phyloP scores from a whole-genome alignment of 1,140 invertebrate genomes.

The Papilio machaon region DNA sequence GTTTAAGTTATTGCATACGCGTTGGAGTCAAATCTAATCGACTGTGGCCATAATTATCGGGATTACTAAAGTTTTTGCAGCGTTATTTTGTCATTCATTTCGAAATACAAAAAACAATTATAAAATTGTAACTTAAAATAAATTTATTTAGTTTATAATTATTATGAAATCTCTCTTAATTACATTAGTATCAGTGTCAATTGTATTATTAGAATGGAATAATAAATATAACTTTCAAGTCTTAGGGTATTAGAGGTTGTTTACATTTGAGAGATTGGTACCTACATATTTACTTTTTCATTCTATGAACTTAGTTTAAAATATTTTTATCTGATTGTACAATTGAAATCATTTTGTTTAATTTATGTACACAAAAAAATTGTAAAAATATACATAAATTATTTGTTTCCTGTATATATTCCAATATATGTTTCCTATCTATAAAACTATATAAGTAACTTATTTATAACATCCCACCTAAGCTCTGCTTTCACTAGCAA shows the following conservation, averaged over 20 bases:
- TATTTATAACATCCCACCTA: constrained; percentile 72
- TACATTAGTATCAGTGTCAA: not conserved
- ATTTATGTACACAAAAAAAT: not conserved
- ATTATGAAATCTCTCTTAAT: not conserved
- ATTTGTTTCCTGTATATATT: too few species aligned
- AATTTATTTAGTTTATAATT: too few species aligned
- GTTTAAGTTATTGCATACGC: constrained; percentile 2
- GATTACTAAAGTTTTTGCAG: not conserved
- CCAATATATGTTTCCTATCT: not conserved
- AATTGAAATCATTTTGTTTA: not conserved
- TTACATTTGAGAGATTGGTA: not conserved
- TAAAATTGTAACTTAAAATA: too few species aligned
- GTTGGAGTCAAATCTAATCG: constrained; percentile 15
- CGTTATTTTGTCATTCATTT: not conserved
- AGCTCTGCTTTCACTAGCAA: constrained; percentile 53
- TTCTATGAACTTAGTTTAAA: not conserved
- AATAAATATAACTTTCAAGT: not conserved
- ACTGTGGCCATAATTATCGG: not conserved
- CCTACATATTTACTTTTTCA: not conserved
- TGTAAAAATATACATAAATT: too few species aligned
- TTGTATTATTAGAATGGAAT: not conserved
- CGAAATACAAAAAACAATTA: not conserved
- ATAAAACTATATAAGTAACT: constrained; percentile 59
- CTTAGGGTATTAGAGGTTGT: not conserved
- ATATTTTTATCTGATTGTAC: not conserved